These are phyloP conservation scores for Nephrocerus scutellatus DNA, from an alignment of 2,888 invertebrate genomes.

Conservation along the genomic window DNA sequence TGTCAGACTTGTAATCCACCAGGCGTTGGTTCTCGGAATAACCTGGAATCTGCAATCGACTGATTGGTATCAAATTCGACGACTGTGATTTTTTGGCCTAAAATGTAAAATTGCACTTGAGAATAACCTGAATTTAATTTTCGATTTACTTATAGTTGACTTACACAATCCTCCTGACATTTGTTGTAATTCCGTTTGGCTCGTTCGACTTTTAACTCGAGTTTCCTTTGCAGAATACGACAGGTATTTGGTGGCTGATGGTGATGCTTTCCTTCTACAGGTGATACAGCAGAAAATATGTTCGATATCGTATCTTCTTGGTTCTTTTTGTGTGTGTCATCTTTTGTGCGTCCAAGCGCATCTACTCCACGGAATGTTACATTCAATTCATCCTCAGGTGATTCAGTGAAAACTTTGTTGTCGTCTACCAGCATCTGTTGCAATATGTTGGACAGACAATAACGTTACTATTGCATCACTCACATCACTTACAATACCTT, in stretches of 20 bases:
- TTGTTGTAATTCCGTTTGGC: constrained; percentile 46
- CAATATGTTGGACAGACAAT: constrained; percentile 16
- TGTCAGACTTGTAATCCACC: constrained; percentile 47
- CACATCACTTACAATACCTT: no score
- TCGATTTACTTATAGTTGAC: constrained; percentile 7
- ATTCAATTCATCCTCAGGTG: constrained; percentile 37
- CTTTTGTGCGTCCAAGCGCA: constrained; percentile 11
- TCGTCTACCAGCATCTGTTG: constrained; percentile 10
- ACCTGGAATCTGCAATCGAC: constrained; percentile 44
- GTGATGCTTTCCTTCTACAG: no score
- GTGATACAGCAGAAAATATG: no score
- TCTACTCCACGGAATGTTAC: constrained; percentile 36
- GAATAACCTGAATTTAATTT: constrained; percentile 1
- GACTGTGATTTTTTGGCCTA: constrained; percentile 42
- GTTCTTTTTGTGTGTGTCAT: constrained; percentile 9
- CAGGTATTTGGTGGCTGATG: constrained; percentile 44
- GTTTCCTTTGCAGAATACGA: constrained; percentile 45
- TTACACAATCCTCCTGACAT: constrained; percentile 39
- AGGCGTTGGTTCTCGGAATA: constrained; percentile 39
- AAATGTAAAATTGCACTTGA: constrained; percentile 2
- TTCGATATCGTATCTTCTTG: no score
- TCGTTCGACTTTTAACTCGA: constrained; percentile 47
- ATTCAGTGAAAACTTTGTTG: constrained; percentile 22
- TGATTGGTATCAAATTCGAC: constrained; percentile 44
- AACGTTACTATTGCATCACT: no score